Conservation (phyloP, 30 jellyfish, hydroid and myxozoan species). For the Pelagia noctiluca region DNA sequence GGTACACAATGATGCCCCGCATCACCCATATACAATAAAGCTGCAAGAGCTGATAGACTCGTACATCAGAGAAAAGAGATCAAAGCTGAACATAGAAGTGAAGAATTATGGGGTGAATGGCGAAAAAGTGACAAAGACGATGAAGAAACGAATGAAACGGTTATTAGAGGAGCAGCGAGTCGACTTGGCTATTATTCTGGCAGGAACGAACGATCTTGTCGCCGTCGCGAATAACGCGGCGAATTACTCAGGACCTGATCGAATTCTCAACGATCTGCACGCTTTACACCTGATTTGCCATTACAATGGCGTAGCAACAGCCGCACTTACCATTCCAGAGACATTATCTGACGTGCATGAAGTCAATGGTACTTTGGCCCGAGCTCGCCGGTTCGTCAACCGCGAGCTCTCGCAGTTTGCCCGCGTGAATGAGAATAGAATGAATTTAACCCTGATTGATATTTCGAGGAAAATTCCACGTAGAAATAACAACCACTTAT, state of each 20-base stretch:
- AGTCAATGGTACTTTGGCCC: conserved; percentile 17
- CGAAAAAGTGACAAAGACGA: conserved; percentile 57
- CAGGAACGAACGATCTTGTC: conserved; percentile 82
- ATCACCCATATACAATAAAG: conserved; percentile 78
- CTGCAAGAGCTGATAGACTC: conserved; percentile 49
- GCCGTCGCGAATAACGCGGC: conserved; percentile 44
- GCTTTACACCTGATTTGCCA: conserved; percentile 69
- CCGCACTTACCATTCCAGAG: conserved; percentile 77
- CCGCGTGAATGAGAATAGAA: conserved; percentile 4
- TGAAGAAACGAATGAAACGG: conserved; percentile 40
- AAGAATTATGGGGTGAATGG: conserved; percentile 82
- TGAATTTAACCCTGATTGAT: conserved; percentile 45
- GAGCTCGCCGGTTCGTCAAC: conserved; percentile 45
- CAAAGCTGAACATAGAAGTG: conserved; percentile 31
- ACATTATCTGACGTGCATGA: conserved; percentile 60
- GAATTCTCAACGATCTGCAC: conserved; percentile 31
- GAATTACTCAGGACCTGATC: neutral
- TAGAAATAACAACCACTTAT: conserved; percentile 14
- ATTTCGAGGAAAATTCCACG: conserved; percentile 45
- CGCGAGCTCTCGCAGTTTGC: conserved; percentile 28
- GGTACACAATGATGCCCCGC: conserved; percentile 74
- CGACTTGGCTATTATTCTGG: conserved; percentile 60
- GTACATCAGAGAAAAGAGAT: neutral
- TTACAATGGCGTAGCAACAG: conserved; percentile 62
- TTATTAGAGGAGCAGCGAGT: conserved; percentile 17